phyloP scores from a whole-genome alignment of 2,113 vertebrate genomes.

The Symphodus melops region DNA sequence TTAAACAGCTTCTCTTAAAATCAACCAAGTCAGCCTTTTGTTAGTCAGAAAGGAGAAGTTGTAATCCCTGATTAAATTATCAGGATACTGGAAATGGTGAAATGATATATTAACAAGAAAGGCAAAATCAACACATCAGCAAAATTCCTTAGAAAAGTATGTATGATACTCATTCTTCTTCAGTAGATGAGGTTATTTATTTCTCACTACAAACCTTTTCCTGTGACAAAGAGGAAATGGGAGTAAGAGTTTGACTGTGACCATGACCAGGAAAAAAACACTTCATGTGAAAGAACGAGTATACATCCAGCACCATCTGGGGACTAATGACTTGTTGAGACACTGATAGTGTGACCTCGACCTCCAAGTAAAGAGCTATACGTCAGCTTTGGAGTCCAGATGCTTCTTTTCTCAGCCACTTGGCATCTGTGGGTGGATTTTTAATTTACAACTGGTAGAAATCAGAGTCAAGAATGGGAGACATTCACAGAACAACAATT shows the following conservation, averaged over 20 bases:
- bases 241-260: not conserved
- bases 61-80: fast-evolving
- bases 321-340: not conserved
- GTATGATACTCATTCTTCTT: no score
- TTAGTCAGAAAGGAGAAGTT: not conserved
- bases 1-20: no score
- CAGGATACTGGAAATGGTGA: not conserved
- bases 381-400: conserved; percentile 33
- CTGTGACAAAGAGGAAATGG: conserved; percentile 18
- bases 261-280: not conserved
- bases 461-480: conserved; percentile 23
- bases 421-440: not conserved
- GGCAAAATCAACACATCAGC: not conserved
- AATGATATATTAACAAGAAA: not conserved
- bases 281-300: not conserved
- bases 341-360: conserved; percentile 44
- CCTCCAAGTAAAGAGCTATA: not conserved
- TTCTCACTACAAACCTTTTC: not conserved
- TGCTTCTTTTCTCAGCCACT: conserved; percentile 40
- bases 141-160: no score
- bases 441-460: conserved; percentile 29
- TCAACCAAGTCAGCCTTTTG: not conserved
- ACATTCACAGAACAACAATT: conserved; percentile 49
- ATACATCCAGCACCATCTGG: not conserved
- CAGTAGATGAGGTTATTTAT: not conserved